Evolutionary conservation across 2,113 vertebrate genomes (phyloP).

Genomic region (Tachuris rubrigastra): DNA sequence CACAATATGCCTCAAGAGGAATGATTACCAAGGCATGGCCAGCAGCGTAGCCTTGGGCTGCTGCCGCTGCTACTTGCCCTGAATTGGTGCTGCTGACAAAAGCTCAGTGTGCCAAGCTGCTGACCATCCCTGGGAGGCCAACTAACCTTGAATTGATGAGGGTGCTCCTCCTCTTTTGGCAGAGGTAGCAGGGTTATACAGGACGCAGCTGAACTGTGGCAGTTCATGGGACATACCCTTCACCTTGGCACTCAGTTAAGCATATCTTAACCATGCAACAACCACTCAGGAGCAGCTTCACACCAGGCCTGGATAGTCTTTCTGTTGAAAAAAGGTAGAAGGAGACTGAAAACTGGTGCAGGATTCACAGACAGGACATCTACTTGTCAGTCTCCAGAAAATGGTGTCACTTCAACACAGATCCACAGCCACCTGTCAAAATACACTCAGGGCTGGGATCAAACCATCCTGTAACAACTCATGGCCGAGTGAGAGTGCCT

Average conservation of each 20-base stretch:
- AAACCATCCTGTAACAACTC: not conserved
- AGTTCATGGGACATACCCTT: not conserved
- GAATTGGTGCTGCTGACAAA: not conserved
- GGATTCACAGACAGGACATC: not conserved
- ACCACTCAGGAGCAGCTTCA: not conserved
- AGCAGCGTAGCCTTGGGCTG: not conserved
- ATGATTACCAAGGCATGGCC: not conserved
- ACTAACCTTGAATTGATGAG: not conserved
- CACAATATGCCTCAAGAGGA: not conserved
- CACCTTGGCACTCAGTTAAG: not conserved
- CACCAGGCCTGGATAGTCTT: not conserved
- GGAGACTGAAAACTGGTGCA: not conserved
- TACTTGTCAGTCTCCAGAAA: not conserved
- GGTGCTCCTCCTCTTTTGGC: not conserved
- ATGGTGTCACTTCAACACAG: not conserved
- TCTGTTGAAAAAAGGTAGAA: not conserved
- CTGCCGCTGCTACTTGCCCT: not conserved
- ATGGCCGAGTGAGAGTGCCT: not conserved
- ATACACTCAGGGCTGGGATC: fast-evolving
- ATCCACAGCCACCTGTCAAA: not conserved
- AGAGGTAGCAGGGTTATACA: not conserved
- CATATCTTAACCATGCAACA: not conserved
- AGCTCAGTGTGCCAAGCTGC: not conserved
- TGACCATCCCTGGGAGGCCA: fast-evolving
- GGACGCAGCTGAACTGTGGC: not conserved